Base-by-base conservation (phyloP, 1,140 invertebrate genomes). In the Rhopalosiphum padi region DNA sequence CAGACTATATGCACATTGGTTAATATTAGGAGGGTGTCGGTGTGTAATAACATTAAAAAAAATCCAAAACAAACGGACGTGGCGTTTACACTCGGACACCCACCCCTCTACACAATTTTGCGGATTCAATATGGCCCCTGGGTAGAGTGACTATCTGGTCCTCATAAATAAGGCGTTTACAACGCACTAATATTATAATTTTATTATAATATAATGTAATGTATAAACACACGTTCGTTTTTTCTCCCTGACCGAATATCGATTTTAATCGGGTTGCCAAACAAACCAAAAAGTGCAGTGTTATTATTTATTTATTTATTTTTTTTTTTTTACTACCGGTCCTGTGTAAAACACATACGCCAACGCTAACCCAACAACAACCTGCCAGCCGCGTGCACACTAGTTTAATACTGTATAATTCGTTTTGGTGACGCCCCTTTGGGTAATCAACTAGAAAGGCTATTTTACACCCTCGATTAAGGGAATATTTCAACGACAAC, bases 21-120 rank as follows among this genome's bases (percentile, higher is more conserved):
- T 43, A 43, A n/a, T 60, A 90, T 68, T 41, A 37, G 37, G 1
- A 25, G 51, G 89, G 53, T n/a, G 89, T 90, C 53, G 43, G 55
- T 68, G 15, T 68, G n/a, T 68, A 68, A 90, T 43, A 90, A 60
- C 25, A 60, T 90, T 41, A 90, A 43, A 90, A 90, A 87, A 35
- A 46, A 87, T 23, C 8, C 23, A 85, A 85, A 85, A 85, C 83
- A n/a, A 85, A 90, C 88, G 11, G 53, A 90, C 55, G 53, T 90
- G 37, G 21, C 35, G 35, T 90, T 60, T 90, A 60, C 41, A 90
- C 89, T 68, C 15, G 89, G 89, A 68, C 89, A 90, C 89, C 55
- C 89, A 60, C 53, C 37, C 88, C 23, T 35, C 18, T 87, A 87
- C 22, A 68, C 22, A 37, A 43, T 60, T 60, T 37, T 25, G 11